phyloP scores from a whole-genome alignment of 2,888 invertebrate genomes.

The Agrochola lota region DNA sequence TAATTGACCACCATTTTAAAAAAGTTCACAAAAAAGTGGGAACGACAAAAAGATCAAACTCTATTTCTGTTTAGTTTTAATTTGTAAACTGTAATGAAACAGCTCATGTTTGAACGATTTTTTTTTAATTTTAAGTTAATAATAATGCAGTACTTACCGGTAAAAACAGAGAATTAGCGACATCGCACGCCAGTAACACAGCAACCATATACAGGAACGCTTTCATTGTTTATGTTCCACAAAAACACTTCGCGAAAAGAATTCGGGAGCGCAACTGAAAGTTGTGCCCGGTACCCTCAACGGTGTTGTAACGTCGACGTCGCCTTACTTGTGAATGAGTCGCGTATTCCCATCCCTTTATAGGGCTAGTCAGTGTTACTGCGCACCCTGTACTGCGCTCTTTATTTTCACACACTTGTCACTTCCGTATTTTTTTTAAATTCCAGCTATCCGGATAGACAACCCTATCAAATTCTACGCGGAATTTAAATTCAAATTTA shows the following conservation, averaged over 20 bases:
- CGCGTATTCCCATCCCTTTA: conserved; percentile 83
- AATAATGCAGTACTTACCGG: conserved; percentile 80
- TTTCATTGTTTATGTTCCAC: conserved; percentile 78
- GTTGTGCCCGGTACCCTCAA: conserved; percentile 73
- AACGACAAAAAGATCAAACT: background rate
- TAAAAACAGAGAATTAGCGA: conserved; percentile 79
- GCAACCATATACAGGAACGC: conserved; percentile 77
- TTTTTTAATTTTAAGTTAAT: background rate
- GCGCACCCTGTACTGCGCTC: conserved; percentile 87
- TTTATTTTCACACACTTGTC: conserved; percentile 66
- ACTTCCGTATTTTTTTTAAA: conserved; percentile 61
- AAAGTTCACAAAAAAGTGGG: background rate
- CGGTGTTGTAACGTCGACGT: conserved; percentile 77
- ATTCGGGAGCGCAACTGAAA: conserved; percentile 70
- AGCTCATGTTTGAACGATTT: background rate
- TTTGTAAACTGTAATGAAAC: background rate
- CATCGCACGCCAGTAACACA: conserved; percentile 78
- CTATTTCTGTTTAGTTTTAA: background rate
- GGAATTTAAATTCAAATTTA: conserved; percentile 22
- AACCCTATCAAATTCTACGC: conserved; percentile 55
- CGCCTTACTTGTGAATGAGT: conserved; percentile 85
- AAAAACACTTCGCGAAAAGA: conserved; percentile 76
- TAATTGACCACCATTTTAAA: background rate
- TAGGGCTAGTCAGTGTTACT: conserved; percentile 81
- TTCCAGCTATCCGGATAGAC: conserved; percentile 25